Evolutionary conservation across 2,888 invertebrate species (phyloP).

Genomic region (Pachliopta kotzebuea): DNA sequence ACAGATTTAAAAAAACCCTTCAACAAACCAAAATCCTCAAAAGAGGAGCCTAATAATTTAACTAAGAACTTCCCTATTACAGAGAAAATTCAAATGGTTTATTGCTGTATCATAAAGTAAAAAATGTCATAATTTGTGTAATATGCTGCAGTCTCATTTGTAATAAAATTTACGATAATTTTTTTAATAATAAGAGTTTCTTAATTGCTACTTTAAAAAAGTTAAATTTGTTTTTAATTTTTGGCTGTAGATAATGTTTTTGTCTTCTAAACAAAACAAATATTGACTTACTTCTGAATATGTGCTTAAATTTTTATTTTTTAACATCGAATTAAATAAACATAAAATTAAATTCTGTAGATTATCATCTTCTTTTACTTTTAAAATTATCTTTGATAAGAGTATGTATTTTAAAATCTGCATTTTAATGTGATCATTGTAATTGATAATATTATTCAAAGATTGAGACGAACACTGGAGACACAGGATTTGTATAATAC

Average conservation of each 20-base stretch:
- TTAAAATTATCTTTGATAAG: slow-evolving; percentile 43
- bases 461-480: slow-evolving; percentile 45
- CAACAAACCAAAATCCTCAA: no score
- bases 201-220: no score
- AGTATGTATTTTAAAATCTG: slow-evolving; percentile 52
- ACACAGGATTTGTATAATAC: slow-evolving; percentile 50
- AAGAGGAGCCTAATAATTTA: no score
- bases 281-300: slow-evolving; percentile 41
- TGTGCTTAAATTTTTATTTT: slow-evolving; percentile 41
- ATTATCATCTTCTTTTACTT: slow-evolving; percentile 41
- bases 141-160: no score
- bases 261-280: not conserved
- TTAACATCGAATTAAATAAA: slow-evolving; percentile 44
- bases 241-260: not conserved
- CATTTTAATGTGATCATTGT: slow-evolving; percentile 41
- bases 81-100: no score
- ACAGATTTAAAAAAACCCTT: no score
- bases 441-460: slow-evolving; percentile 41
- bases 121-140: no score
- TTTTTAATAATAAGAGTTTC: no score
- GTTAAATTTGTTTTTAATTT: not conserved
- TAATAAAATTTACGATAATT: no score
- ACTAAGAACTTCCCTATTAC: no score
- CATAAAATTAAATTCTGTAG: slow-evolving; percentile 45
- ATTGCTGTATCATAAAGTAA: no score